Evolutionary conservation across 2,888 invertebrate genomes (phyloP).

Genomic region (Theristus sp.): DNA sequence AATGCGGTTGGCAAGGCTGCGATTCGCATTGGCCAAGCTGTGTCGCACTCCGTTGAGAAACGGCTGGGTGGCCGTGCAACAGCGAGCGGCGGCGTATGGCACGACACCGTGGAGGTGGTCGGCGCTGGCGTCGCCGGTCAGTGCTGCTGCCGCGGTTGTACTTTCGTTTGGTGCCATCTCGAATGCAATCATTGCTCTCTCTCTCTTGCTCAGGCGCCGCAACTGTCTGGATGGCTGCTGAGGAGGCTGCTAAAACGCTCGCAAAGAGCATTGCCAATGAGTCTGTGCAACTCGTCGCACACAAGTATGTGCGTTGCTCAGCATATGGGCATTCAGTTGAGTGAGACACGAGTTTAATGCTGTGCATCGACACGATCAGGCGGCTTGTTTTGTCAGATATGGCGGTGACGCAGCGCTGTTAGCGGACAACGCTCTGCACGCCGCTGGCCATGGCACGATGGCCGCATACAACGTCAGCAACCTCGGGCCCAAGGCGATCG

Average conservation of each 20-base stretch:
- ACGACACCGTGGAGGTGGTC: slow-evolving; percentile 46
- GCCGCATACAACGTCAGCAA: slow-evolving; percentile 47
- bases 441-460: slow-evolving; percentile 49
- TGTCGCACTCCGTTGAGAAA: slow-evolving; percentile 44
- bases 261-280: slow-evolving; percentile 46
- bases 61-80: slow-evolving; percentile 38
- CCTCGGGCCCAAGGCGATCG: slow-evolving; percentile 48
- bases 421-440: slow-evolving; percentile 47
- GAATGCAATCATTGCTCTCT: too few species aligned
- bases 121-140: slow-evolving; percentile 46
- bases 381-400: too few species aligned
- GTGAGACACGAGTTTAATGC: too few species aligned
- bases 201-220: slow-evolving; percentile 41
- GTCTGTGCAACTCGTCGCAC: slow-evolving; percentile 51
- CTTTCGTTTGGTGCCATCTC: too few species aligned
- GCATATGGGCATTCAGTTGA: too few species aligned
- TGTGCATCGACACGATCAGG: too few species aligned
- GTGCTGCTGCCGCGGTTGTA: too few species aligned
- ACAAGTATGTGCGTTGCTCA: slow-evolving; percentile 41
- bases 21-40: slow-evolving; percentile 44
- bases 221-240: slow-evolving; percentile 50
- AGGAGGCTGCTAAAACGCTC: slow-evolving; percentile 47
- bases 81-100: slow-evolving; percentile 35
- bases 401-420: slow-evolving; percentile 47
- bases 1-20: slow-evolving; percentile 47